phyloP scores from a whole-genome alignment of 2,888 invertebrate genomes.

The Agriotes lineatus region DNA sequence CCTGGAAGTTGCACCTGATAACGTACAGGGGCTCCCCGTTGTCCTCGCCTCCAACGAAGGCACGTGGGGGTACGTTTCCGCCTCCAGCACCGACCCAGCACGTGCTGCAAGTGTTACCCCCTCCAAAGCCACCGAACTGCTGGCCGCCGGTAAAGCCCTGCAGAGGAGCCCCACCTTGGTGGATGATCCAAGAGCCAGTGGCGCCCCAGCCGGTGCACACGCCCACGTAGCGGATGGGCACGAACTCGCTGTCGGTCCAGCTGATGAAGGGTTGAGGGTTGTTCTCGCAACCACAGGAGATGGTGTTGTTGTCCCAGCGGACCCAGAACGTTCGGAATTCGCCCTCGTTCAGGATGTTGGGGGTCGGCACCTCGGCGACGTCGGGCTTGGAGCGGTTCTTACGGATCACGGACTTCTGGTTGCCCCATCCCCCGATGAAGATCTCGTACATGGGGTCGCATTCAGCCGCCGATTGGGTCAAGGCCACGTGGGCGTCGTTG shows the following conservation, averaged over 20 bases:
- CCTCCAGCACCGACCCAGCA: conserved; percentile 78
- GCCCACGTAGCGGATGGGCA: conserved; percentile 81
- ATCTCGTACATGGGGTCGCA: conserved; percentile 86
- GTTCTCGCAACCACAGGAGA: conserved; percentile 63
- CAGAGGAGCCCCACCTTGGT: conserved; percentile 59
- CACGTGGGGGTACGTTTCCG: conserved; percentile 79
- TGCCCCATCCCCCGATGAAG: conserved; percentile 91
- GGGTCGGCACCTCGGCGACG: conserved; percentile 73
- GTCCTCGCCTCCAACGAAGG: conserved; percentile 76
- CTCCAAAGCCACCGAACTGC: conserved; percentile 39
- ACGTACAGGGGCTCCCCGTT: conserved; percentile 76
- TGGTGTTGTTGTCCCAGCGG: conserved; percentile 77
- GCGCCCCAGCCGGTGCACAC: conserved; percentile 92
- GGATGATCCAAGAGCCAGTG: conserved; percentile 83
- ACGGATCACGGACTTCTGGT: conserved; percentile 86
- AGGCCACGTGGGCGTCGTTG: conserved; percentile 88
- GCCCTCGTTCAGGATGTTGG: conserved; percentile 77
- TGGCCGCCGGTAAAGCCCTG: conserved; percentile 50
- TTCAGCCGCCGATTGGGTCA: conserved; percentile 78
- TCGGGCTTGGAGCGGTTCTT: conserved; percentile 76
- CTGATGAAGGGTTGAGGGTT: conserved; percentile 83
- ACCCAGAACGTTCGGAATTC: conserved; percentile 90
- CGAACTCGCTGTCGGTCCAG: conserved; percentile 78
- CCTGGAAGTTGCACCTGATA: conserved; percentile 77
- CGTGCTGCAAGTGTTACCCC: conserved; percentile 60